Conservation (phyloP, 1,140 invertebrate species). For the Dysdera silvatica region DNA sequence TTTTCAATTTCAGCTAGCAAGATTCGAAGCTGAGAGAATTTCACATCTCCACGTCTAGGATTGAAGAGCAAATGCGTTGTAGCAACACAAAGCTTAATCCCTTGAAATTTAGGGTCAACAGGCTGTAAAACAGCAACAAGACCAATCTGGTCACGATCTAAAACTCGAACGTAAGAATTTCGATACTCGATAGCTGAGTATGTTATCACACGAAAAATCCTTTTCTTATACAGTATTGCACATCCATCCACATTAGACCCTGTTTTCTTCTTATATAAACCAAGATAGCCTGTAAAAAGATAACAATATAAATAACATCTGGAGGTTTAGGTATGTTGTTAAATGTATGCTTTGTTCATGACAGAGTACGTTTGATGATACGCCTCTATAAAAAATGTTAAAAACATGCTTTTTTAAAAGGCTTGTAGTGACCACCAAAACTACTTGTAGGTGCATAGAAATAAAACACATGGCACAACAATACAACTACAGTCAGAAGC, state of each 20-base stretch:
- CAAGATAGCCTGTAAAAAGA: no score
- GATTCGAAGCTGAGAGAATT: slow-evolving; percentile 69
- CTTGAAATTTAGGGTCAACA: slow-evolving; percentile 39
- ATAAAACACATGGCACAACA: no score
- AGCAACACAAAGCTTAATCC: slow-evolving; percentile 59
- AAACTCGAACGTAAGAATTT: slow-evolving; percentile 44
- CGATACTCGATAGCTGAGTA: slow-evolving; percentile 54
- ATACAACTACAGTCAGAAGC: no score
- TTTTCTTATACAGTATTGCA: slow-evolving; percentile 66
- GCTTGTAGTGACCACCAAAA: no score
- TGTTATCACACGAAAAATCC: slow-evolving; percentile 56
- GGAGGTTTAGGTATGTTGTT: no score
- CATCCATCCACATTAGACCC: slow-evolving; percentile 65
- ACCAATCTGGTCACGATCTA: slow-evolving; percentile 81
- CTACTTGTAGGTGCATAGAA: no score
- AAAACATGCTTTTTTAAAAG: no score
- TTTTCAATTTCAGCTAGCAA: slow-evolving; percentile 73
- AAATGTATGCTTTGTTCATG: no score
- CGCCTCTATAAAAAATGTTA: no score
- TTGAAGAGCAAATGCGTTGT: slow-evolving; percentile 94
- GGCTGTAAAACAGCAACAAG: slow-evolving; percentile 62
- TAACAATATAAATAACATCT: no score
- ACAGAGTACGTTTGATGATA: no score
- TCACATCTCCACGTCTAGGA: slow-evolving; percentile 73
- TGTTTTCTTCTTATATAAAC: slow-evolving; percentile 70